Conservation (phyloP, 2,888 invertebrate genomes). For the Gonocerus acuteangulatus region DNA sequence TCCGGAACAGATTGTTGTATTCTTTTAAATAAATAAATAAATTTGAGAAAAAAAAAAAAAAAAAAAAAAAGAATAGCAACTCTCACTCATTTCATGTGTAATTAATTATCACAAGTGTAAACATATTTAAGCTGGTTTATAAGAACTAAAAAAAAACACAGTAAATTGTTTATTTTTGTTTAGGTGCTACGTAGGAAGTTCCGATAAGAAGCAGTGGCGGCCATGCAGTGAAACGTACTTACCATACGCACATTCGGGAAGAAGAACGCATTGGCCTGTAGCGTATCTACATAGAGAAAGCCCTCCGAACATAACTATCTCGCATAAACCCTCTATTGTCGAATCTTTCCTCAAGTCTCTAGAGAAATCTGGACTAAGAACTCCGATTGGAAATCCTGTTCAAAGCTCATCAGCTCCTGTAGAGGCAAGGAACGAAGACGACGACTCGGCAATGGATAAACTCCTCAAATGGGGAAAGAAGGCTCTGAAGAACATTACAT, state of each 20-base stretch:
- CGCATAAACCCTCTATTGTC: slow-evolving; percentile 38
- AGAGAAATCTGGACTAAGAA: slow-evolving; percentile 25
- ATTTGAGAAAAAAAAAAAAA: no score
- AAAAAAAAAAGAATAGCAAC: no score
- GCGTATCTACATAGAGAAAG: slow-evolving; percentile 71
- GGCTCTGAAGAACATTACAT: slow-evolving; percentile 31
- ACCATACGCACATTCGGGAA: slow-evolving; percentile 47
- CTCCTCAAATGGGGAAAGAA: slow-evolving; percentile 37
- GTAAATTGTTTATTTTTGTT: no score
- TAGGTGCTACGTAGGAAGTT: slow-evolving; percentile 78
- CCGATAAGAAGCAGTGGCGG: slow-evolving; percentile 69
- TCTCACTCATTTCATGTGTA: no score
- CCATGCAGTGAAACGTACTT: slow-evolving; percentile 78
- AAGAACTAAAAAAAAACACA: no score
- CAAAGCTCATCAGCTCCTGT: not conserved
- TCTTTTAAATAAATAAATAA: no score
- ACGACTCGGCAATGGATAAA: slow-evolving; percentile 35
- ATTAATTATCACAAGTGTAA: no score
- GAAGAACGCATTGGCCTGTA: slow-evolving; percentile 59
- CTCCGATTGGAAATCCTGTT: slow-evolving; percentile 2
- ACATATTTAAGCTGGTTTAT: no score
- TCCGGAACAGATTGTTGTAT: no score
- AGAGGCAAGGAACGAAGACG: slow-evolving; percentile 20
- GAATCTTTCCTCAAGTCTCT: slow-evolving; percentile 38
- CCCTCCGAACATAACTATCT: slow-evolving; percentile 60